Evolutionary conservation across 2,888 invertebrate genomes (phyloP).

Genomic region (Blera fallax): DNA sequence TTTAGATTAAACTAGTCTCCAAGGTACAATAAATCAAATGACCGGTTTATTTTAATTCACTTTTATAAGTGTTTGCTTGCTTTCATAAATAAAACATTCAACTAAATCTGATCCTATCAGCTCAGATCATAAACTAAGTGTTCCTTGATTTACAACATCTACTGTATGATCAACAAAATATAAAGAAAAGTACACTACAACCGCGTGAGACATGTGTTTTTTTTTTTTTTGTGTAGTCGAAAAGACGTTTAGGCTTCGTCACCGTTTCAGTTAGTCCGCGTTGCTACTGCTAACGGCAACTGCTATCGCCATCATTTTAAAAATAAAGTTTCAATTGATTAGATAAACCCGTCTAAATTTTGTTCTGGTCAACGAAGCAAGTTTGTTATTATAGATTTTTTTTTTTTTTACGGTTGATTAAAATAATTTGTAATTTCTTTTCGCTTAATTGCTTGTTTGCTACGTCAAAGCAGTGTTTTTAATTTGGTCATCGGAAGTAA

Average conservation of each 20-base stretch:
- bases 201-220: slow-evolving; percentile 34
- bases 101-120: background rate
- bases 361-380: background rate
- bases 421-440: background rate
- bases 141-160: slow-evolving; percentile 23
- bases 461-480: background rate
- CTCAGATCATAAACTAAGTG: background rate
- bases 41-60: too few relatives aligned
- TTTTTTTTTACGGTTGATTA: background rate
- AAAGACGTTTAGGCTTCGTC: slow-evolving; percentile 66
- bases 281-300: slow-evolving; percentile 69
- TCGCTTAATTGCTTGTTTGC: background rate
- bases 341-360: slow-evolving; percentile 46
- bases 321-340: slow-evolving; percentile 59
- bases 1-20: too few relatives aligned
- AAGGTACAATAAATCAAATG: too few relatives aligned
- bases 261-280: slow-evolving; percentile 69
- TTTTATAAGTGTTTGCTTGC: background rate
- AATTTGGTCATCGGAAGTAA: background rate
- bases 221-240: slow-evolving; percentile 35
- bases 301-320: slow-evolving; percentile 51
- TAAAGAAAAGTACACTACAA: slow-evolving; percentile 45
- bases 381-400: slow-evolving; percentile 21
- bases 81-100: background rate
- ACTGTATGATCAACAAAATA: slow-evolving; percentile 52